Conservation (phyloP, 1,140 invertebrate species). For the Aradophagus sp. region DNA sequence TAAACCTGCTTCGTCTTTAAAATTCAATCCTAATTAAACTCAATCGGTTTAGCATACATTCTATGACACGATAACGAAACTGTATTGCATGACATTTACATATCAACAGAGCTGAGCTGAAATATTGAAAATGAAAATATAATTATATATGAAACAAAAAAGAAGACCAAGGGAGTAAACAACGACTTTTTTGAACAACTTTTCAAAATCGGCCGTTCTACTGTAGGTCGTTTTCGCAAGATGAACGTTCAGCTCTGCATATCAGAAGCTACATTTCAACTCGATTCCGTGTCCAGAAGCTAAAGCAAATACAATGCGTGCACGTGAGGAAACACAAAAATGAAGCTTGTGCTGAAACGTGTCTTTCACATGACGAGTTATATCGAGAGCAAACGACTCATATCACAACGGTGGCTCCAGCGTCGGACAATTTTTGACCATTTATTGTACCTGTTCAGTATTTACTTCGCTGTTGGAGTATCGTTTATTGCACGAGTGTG, state of each 20-base stretch:
- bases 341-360: constrained; percentile 44
- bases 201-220: too few relatives aligned
- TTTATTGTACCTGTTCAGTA: constrained; percentile 41
- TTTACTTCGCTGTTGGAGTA: constrained; percentile 15
- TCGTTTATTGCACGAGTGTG: constrained; percentile 5
- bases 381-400: constrained; percentile 24
- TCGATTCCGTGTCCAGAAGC: constrained; percentile 23
- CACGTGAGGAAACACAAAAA: constrained; percentile 40
- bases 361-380: constrained; percentile 7
- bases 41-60: constrained; percentile 40
- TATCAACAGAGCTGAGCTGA: constrained; percentile 55
- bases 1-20: constrained; percentile 24
- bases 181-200: constrained; percentile 26
- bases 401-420: constrained; percentile 28
- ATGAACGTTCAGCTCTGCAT: constrained; percentile 42
- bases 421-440: constrained; percentile 27
- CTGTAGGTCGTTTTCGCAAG: too few relatives aligned
- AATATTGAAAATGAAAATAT: too few relatives aligned
- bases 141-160: background rate
- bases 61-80: constrained; percentile 33
- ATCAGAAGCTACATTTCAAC: constrained; percentile 31
- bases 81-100: constrained; percentile 44
- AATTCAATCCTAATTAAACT: constrained; percentile 37
- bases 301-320: constrained; percentile 14
- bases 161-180: too few relatives aligned